Evolutionary conservation across 2,113 vertebrate species (phyloP).

Genomic region (Callospermophilus lateralis): DNA sequence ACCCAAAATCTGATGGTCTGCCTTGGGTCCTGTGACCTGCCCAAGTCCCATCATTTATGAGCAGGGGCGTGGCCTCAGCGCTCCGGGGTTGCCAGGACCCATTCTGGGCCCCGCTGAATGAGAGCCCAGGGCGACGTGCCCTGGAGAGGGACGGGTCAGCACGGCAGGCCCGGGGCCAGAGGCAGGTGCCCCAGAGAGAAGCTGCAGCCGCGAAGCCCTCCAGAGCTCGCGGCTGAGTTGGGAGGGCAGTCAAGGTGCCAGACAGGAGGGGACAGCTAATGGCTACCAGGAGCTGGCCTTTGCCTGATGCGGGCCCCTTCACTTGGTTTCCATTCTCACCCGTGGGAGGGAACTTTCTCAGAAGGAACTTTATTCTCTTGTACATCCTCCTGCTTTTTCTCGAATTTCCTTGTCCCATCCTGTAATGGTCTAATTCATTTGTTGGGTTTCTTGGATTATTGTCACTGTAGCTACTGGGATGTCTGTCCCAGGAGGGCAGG

Average conservation of each 20-base stretch:
- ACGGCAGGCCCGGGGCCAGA: not conserved
- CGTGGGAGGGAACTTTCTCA: not conserved
- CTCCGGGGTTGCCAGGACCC: rapidly evolving
- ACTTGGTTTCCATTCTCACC: not conserved
- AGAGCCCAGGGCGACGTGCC: too few relatives aligned
- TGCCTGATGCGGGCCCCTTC: not conserved
- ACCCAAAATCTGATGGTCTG: not conserved
- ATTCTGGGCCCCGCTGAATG: not conserved
- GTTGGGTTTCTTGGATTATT: not conserved
- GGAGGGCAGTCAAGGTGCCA: too few relatives aligned
- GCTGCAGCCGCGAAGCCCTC: not conserved
- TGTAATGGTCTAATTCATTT: not conserved
- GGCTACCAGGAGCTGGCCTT: not conserved
- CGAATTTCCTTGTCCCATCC: not conserved
- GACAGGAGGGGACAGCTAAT: not conserved
- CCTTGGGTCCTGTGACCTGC: too few relatives aligned
- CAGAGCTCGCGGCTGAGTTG: not conserved
- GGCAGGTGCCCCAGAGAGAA: too few relatives aligned
- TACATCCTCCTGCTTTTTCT: not conserved
- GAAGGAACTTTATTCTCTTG: not conserved
- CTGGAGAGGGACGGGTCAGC: not conserved
- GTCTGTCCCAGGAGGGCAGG: not conserved
- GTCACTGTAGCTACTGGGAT: not conserved
- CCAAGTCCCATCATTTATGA: not conserved
- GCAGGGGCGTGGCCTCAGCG: not conserved